phyloP scores from a whole-genome alignment of 1,140 invertebrate genomes.

The Psix sp. region DNA sequence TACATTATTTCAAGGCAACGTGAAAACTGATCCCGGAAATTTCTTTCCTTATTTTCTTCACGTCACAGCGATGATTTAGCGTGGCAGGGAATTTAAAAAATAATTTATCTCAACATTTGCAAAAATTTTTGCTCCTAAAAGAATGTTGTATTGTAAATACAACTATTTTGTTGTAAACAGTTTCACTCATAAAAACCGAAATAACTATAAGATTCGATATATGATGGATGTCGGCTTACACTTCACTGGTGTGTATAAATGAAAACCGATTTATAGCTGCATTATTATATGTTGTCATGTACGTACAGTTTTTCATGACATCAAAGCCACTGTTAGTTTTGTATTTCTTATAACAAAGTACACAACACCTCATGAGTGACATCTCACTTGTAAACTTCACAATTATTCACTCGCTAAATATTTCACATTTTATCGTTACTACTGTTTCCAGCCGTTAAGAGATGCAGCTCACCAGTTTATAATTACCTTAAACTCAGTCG shows the following conservation, averaged over 20 bases:
- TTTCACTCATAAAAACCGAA: no score
- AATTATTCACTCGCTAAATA: conserved; percentile 42
- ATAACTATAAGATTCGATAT: no score
- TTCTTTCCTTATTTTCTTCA: no score
- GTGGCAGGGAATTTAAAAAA: no score
- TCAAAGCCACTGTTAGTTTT: conserved; percentile 14
- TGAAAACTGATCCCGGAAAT: background rate
- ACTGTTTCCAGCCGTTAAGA: conserved; percentile 33
- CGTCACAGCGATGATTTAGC: no score
- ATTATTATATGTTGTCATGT: background rate
- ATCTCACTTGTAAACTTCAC: conserved; percentile 53
- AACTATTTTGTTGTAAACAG: no score
- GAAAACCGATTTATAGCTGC: no score
- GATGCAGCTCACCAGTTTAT: background rate
- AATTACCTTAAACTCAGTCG: conserved; percentile 33
- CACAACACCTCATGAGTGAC: conserved; percentile 41
- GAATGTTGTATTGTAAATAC: no score
- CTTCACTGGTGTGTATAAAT: no score
- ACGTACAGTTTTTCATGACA: background rate
- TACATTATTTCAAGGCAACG: conserved; percentile 20
- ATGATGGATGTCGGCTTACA: no score
- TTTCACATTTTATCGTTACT: conserved; percentile 26
- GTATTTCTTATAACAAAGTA: conserved; percentile 30
- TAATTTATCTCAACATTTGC: no score
- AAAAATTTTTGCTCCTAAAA: no score